A percentile compares a stretch with the other conserved stretches of the same genome.
Conservation (phyloP, 2,888 invertebrate genomes). For the Callyntrura sp. region DNA sequence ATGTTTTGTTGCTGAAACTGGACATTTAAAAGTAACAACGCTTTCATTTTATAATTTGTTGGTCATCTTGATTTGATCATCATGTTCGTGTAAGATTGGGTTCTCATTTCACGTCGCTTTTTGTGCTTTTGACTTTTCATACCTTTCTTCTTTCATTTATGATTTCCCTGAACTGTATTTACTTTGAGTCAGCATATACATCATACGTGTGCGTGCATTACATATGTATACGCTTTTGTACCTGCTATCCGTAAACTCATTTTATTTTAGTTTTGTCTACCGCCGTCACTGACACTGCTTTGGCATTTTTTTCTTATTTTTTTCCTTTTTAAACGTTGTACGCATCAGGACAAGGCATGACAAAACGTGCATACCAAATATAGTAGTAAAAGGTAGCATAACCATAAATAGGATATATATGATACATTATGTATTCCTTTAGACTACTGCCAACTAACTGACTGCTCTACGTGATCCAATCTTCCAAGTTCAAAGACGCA, state of each 20-base stretch:
- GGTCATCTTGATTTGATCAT: constrained; percentile 12
- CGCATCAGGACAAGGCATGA: constrained; percentile 28
- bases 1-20: not conserved
- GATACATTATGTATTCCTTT: not conserved
- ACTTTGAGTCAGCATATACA: not conserved
- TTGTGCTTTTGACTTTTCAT: not conserved
- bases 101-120: not conserved
- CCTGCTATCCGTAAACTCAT: not conserved
- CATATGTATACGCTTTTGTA: too few relatives aligned
- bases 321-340: not conserved
- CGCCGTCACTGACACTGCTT: not conserved
- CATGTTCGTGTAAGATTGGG: not conserved
- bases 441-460: not conserved
- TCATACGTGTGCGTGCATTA: too few relatives aligned
- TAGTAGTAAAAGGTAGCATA: constrained; percentile 29
- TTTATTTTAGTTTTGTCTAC: not conserved
- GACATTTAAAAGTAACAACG: not conserved
- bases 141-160: not conserved
- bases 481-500: constrained; percentile 16
- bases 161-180: not conserved
- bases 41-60: not conserved
- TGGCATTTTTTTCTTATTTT: not conserved
- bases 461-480: not conserved
- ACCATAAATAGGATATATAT: constrained; percentile 31
- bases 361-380: constrained; percentile 60